Evolutionary conservation across 1,140 invertebrate species (phyloP).

Genomic region (Bilobella aurantiaca): DNA sequence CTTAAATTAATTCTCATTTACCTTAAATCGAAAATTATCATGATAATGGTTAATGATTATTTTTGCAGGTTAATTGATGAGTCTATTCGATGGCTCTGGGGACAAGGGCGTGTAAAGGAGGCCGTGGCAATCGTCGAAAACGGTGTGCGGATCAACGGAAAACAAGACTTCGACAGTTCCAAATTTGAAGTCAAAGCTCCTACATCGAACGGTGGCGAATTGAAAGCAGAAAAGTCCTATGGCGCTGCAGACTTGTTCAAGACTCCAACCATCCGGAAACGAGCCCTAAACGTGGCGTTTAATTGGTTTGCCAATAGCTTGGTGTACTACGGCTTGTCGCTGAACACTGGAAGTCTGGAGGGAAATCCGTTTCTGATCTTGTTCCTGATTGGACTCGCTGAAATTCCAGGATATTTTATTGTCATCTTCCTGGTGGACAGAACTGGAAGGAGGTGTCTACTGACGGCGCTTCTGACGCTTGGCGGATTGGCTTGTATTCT

Average conservation of each 20-base stretch:
- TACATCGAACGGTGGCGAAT: not conserved
- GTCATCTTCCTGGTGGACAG: conserved; percentile 28
- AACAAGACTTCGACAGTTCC: conserved; percentile 28
- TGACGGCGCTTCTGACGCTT: conserved; percentile 24
- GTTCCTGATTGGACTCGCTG: conserved; percentile 37
- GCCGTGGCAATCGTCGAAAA: conserved; percentile 60
- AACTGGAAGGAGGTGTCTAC: conserved; percentile 24
- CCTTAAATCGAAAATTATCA: no score
- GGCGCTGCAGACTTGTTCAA: conserved; percentile 35
- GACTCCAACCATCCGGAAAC: conserved; percentile 37
- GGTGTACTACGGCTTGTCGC: conserved; percentile 43
- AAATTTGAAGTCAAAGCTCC: conserved; percentile 1
- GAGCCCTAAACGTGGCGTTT: conserved; percentile 39
- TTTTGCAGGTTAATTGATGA: conserved; percentile 60
- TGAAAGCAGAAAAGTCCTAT: not conserved
- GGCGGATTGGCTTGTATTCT: conserved; percentile 32
- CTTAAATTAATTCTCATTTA: not conserved
- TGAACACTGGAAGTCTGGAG: conserved; percentile 41
- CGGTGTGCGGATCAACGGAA: conserved; percentile 58
- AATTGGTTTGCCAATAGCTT: conserved; percentile 40
- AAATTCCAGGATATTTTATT: conserved; percentile 36
- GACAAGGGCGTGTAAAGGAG: conserved; percentile 58
- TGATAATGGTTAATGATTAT: no score
- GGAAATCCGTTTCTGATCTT: conserved; percentile 43
- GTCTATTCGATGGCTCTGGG: conserved; percentile 73